Conservation (phyloP, 2,888 invertebrate species). For the Chrysolina haemoptera region DNA sequence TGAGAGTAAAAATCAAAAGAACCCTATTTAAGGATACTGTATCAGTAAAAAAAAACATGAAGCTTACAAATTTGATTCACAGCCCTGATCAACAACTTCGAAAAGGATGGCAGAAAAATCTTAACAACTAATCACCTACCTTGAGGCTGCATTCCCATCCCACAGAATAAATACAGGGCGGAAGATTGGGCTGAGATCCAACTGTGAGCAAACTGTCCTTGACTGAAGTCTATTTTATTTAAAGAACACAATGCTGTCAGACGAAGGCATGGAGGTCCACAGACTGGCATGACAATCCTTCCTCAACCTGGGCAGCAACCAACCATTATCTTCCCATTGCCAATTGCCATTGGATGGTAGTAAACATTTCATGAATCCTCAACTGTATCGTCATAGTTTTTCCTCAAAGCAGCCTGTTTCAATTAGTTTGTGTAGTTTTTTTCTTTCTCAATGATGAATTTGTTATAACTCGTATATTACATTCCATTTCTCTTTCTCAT, state of each 20-base stretch:
- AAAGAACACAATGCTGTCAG: background rate
- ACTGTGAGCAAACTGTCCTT: background rate
- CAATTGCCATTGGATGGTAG: background rate
- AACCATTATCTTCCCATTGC: background rate
- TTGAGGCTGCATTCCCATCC: conserved; percentile 40
- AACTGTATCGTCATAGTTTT: background rate
- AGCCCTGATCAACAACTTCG: background rate
- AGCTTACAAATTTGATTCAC: background rate
- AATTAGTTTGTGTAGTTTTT: no score
- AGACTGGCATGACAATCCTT: background rate
- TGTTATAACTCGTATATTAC: no score
- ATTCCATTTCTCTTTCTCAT: no score
- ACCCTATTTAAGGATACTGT: no score
- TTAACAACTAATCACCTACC: conserved; percentile 56
- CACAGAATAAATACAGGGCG: conserved; percentile 61
- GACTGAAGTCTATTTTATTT: background rate
- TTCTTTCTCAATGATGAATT: no score
- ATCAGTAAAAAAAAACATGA: no score
- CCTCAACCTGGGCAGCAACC: background rate
- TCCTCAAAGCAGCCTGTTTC: background rate
- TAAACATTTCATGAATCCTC: background rate
- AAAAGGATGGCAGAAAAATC: background rate
- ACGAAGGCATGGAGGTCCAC: background rate
- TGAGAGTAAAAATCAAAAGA: background rate
- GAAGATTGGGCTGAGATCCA: conserved; percentile 68